phyloP scores from a whole-genome alignment of 2,888 invertebrate genomes.

The Sinopyrophorus schimmeli region DNA sequence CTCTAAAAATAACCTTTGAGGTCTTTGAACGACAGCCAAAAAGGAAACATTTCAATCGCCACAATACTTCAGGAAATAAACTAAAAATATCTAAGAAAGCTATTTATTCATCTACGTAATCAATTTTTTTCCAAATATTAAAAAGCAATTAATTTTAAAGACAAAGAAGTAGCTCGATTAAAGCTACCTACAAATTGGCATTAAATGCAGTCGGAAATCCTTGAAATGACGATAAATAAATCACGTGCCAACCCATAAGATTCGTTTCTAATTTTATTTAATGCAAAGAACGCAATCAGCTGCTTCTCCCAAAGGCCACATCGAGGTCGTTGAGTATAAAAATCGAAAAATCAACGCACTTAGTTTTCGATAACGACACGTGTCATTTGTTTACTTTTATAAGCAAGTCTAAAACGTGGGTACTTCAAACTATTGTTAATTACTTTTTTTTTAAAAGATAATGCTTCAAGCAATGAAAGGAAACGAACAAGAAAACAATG shows the following conservation, averaged over 20 bases:
- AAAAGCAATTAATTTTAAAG: too few species aligned
- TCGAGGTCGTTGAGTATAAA: conserved; percentile 24
- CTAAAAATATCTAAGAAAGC: conserved; percentile 3
- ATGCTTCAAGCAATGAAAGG: too few species aligned
- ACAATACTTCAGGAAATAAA: conserved; percentile 18
- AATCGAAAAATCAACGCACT: conserved; percentile 3
- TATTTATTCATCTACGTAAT: background rate
- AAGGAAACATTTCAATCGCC: conserved; percentile 27
- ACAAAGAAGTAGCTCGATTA: too few species aligned
- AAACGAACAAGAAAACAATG: too few species aligned
- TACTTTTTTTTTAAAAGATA: too few species aligned
- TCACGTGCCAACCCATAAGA: conserved; percentile 8
- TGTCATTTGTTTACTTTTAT: too few species aligned
- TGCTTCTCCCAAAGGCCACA: conserved; percentile 21
- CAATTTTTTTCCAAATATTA: too few species aligned
- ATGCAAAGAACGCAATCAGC: conserved; percentile 22
- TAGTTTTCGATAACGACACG: conserved; percentile 3
- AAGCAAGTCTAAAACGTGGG: too few species aligned
- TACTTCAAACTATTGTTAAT: too few species aligned
- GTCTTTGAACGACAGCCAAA: conserved; percentile 32
- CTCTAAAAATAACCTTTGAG: conserved; percentile 25
- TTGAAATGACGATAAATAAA: conserved; percentile 12
- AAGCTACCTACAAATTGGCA: too few species aligned
- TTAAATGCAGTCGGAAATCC: background rate
- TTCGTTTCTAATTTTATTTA: conserved; percentile 18